Base-by-base conservation (phyloP, 2,888 invertebrate species). In the Mechanitis mazaeus region DNA sequence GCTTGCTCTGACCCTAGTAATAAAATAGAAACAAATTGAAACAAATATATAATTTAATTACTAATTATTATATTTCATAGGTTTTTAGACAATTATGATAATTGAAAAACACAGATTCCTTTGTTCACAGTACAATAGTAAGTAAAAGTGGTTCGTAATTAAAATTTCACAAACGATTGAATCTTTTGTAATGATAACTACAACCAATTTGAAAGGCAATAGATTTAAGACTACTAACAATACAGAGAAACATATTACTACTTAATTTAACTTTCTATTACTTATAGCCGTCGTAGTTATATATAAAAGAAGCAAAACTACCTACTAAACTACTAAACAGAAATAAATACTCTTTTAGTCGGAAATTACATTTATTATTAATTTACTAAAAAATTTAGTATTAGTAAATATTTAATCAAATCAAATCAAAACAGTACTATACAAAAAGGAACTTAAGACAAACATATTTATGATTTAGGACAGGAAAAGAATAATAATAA, bases 121-220 rank as follows among this genome's bases (percentile, higher is more conserved):
- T 50, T 50, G 50, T 50, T 50, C 31, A 50, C 7, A 28, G 7
- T 7, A 50, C 28, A 50, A 50, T 50, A 11, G 50, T 11, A 28
- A 28, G 50, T 50, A 50, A 50, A 50, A 31, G 50, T 50, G 31
- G 28, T 50, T 50, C 7, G 31, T 78, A 78, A 84, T 87, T 81
- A 77, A 77, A 80, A 77, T 73, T 74, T 78, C 71, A 77, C 73
- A 76, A 83, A 81, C 81, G 79, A 84, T 79, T 70, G 75, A 71
- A 67, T 60, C 68, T 65, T 74, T 80, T 84, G 75, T 79, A 75
- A 69, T 42, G 50, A 50, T 70, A 58, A 73, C 71, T 71, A 71
- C 72, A 72, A 77, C 74, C 69, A 71, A 75, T 68, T 74, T 31
- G 50, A 50, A 50, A 31, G 50, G 50, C 7, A 50, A 50, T 12